Base-by-base conservation (phyloP, 2,888 invertebrate species). In the Leptopilina myrica region DNA sequence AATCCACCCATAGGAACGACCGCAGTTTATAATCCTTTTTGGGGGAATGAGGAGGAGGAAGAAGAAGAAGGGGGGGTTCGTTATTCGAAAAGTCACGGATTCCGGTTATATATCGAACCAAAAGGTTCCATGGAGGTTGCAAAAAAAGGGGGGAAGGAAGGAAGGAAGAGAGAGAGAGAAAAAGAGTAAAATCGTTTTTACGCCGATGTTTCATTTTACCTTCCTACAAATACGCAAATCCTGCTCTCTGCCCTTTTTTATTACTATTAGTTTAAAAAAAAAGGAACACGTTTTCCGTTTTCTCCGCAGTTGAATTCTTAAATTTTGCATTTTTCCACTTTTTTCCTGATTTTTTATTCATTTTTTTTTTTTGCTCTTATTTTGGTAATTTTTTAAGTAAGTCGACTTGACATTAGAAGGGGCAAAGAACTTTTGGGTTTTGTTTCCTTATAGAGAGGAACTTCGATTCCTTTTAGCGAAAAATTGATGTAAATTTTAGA, bases 1-100 rank as follows among this genome's bases (percentile, higher is more conserved):
- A 73, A 73, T 53, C 73, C 73, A 33, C 56, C 82, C 49, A 49
- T 49, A 80, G 82, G 80, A 84, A 86, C 79, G 85, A 81, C 82
- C 77, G 80, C 80, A 82, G 82, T 81, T 79, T 76, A 76, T 78
- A 78, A 73, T 73, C 33, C 82, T n/a, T 56, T 33, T 33, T 43
- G 43, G 43, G 43, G 43, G 33, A 5, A 33, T 20, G 20, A 33
- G 5, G 33, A 26, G 26, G 3, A 26, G 26, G 3, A 26, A 3
- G 3, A 33, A 5, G 33, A 5, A 2, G 33, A 5, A 5, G 3
- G 5, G 33, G 64, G 40, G 66, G 77, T 76, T 78, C n/a, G 77
- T 12, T 73, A 62, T 33, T n/a, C 33, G 76, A 73, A 80, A 78
- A 73, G 73, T 73, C 73, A 73, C 73, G 73, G 56, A 73, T 64